phyloP scores from a whole-genome alignment of 1,140 invertebrate species.

The Trichonephila inaurata region DNA sequence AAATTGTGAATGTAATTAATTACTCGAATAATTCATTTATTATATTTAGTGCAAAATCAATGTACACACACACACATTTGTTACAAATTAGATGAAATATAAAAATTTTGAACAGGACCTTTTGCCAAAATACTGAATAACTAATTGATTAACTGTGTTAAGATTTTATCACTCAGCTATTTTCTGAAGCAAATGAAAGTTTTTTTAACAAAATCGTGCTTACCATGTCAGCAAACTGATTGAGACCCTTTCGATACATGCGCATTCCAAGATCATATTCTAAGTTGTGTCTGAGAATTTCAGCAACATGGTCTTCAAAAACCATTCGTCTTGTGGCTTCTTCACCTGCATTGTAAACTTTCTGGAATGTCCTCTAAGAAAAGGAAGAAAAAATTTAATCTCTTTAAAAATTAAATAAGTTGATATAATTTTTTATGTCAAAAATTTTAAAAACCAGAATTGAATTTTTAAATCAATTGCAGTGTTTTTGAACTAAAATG shows the following conservation, averaged over 20 bases:
- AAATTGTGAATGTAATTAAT: too few species aligned
- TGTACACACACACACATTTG: too few species aligned
- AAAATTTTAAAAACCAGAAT: not conserved
- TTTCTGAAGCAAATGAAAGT: too few species aligned
- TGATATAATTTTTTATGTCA: not conserved
- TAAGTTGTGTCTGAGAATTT: slow-evolving; percentile 91
- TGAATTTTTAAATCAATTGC: too few species aligned
- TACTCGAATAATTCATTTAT: too few species aligned
- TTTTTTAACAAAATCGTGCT: slow-evolving; percentile 57
- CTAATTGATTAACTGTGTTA: too few species aligned
- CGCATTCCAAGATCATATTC: slow-evolving; percentile 84
- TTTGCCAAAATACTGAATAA: too few species aligned
- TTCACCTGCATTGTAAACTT: slow-evolving; percentile 45
- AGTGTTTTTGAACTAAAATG: not conserved
- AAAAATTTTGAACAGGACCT: too few species aligned
- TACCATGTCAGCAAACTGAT: slow-evolving; percentile 91
- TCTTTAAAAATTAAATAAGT: not conserved
- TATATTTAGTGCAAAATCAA: too few species aligned
- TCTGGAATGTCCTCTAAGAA: slow-evolving; percentile 39
- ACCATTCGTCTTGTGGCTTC: slow-evolving; percentile 81
- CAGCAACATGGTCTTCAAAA: slow-evolving; percentile 90
- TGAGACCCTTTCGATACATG: slow-evolving; percentile 86
- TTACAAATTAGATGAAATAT: too few species aligned
- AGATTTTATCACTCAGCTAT: too few species aligned
- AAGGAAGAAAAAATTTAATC: not conserved